Evolutionary conservation across 2,113 vertebrate genomes (phyloP).

Genomic region (Lichenostomus cassidix): DNA sequence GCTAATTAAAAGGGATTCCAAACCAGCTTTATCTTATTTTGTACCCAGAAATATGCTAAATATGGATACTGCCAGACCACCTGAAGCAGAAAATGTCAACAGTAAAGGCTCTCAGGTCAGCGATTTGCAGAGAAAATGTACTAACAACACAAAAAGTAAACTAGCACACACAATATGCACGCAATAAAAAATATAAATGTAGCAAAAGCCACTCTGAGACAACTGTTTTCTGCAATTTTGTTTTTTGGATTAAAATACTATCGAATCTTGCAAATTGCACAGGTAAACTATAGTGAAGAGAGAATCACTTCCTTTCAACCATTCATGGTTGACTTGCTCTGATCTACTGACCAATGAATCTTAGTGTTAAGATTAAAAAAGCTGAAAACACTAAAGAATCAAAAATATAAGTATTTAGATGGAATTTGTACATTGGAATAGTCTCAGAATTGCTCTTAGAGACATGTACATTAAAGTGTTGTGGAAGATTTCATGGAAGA

Average conservation of each 20-base stretch:
- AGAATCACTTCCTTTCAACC: neutral
- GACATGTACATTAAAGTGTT: neutral
- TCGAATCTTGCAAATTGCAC: neutral
- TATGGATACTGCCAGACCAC: neutral
- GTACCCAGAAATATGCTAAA: neutral
- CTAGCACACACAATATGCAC: fast-evolving
- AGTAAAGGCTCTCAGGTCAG: neutral
- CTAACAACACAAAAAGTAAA: neutral
- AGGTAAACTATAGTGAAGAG: neutral
- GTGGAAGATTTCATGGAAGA: neutral
- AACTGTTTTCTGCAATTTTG: neutral
- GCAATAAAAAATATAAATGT: neutral
- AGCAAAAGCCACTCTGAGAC: neutral
- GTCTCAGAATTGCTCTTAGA: neutral
- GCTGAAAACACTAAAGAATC: neutral
- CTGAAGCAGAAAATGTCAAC: neutral
- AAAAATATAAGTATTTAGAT: neutral
- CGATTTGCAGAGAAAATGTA: neutral
- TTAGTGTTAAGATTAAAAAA: neutral
- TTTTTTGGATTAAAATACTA: neutral
- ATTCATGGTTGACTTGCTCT: neutral
- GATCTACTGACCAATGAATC: neutral
- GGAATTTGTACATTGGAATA: neutral
- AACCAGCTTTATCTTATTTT: neutral
- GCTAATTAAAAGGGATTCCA: neutral